Evolutionary conservation across 2,113 vertebrate species (phyloP).

Genomic region (Actinemys pallida): DNA sequence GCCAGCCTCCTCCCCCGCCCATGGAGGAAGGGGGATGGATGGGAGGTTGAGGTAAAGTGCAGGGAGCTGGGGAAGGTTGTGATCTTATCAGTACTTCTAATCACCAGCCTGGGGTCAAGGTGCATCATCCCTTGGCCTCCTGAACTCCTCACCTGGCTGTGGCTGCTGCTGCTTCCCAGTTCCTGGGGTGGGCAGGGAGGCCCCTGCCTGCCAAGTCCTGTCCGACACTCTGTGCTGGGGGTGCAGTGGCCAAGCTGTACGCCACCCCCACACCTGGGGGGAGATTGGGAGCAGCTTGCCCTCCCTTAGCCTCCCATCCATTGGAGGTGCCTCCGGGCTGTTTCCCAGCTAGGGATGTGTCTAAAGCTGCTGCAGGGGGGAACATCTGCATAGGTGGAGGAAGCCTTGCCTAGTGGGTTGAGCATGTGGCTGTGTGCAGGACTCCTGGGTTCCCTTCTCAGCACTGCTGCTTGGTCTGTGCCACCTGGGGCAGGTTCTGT

Average conservation of each 20-base stretch:
- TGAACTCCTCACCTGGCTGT: background rate
- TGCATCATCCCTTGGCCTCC: background rate
- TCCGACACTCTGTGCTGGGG: background rate
- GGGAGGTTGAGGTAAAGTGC: background rate
- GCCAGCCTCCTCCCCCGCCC: background rate
- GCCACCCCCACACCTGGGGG: background rate
- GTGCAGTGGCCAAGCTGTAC: background rate
- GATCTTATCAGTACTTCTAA: background rate
- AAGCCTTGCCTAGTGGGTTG: background rate
- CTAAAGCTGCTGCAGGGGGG: background rate
- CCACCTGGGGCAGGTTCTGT: background rate
- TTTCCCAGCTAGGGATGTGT: background rate
- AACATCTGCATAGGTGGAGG: background rate
- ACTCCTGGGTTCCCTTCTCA: background rate
- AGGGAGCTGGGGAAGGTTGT: background rate
- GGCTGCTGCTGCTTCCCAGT: background rate
- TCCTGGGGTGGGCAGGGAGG: background rate
- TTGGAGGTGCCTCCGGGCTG: background rate
- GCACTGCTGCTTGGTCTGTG: background rate
- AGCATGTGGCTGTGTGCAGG: background rate
- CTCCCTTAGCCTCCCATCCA: background rate
- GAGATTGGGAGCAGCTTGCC: background rate
- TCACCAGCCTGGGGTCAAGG: background rate
- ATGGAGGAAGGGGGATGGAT: background rate
- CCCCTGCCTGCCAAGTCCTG: background rate